Evolutionary conservation across 2,113 vertebrate genomes (phyloP).

Genomic region (Engystomops pustulosus): DNA sequence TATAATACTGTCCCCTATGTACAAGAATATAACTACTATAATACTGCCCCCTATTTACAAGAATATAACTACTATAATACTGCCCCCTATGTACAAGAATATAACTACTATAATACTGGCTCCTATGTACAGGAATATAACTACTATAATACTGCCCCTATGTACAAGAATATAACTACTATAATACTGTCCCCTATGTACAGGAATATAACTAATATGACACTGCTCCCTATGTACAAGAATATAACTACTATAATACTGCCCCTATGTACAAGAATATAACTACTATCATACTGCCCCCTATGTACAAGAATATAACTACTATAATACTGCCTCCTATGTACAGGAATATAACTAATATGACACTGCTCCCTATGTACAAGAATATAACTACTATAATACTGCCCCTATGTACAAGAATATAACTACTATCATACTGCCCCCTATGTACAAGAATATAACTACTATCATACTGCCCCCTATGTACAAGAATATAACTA

Average conservation of each 20-base stretch:
- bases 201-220: slow-evolving; percentile 1
- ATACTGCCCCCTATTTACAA: slow-evolving; percentile 1
- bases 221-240: slow-evolving; percentile 3
- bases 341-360: too few relatives aligned
- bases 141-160: slow-evolving; percentile 8
- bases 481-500: background rate
- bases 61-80: slow-evolving; percentile 11
- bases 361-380: too few relatives aligned
- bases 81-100: slow-evolving; percentile 4
- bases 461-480: slow-evolving; percentile 8
- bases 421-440: background rate
- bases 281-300: slow-evolving; percentile 9
- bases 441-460: background rate
- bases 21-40: slow-evolving; percentile 4
- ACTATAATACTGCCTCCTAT: too few relatives aligned
- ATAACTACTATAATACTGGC: slow-evolving; percentile 28
- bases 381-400: slow-evolving; percentile 27
- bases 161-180: too few relatives aligned
- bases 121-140: slow-evolving; percentile 16
- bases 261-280: slow-evolving; percentile 13
- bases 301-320: too few relatives aligned
- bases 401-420: slow-evolving; percentile 8
- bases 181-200: background rate
- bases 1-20: background rate
- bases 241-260: slow-evolving; percentile 26